These are phyloP conservation scores for Ceraclea dissimilis DNA, from an alignment of 2,888 invertebrate genomes.

Conservation along the genomic window DNA sequence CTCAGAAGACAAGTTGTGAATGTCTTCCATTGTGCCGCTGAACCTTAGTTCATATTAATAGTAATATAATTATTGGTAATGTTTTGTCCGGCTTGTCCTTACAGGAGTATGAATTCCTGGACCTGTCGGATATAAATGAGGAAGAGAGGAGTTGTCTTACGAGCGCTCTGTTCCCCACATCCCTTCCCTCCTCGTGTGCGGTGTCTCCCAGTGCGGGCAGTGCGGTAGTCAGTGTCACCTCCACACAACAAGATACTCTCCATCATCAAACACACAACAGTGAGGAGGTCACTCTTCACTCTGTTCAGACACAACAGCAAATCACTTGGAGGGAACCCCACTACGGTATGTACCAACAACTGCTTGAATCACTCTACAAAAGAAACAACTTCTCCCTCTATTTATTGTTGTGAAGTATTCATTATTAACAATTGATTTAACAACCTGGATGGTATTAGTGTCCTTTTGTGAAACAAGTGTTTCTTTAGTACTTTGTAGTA, in stretches of 20 bases:
- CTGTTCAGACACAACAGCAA: background rate
- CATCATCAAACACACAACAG: background rate
- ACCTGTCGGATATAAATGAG: constrained; percentile 64
- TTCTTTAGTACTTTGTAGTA: too few species aligned
- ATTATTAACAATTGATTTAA: too few species aligned
- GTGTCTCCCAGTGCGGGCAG: constrained; percentile 4
- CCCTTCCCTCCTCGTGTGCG: constrained; percentile 3
- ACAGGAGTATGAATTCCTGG: constrained; percentile 65
- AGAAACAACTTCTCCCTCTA: too few species aligned
- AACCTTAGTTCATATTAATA: too few species aligned
- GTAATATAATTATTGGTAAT: too few species aligned
- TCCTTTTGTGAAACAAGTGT: too few species aligned
- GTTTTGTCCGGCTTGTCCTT: too few species aligned
- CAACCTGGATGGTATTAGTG: too few species aligned
- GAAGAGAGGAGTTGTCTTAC: constrained; percentile 57
- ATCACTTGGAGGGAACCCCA: constrained; percentile 36
- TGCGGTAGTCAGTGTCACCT: background rate
- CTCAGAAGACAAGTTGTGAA: too few species aligned
- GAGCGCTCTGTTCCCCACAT: constrained; percentile 46
- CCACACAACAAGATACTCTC: background rate
- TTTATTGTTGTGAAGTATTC: too few species aligned
- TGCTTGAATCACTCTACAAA: too few species aligned
- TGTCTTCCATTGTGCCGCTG: too few species aligned
- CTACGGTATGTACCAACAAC: constrained; percentile 33
- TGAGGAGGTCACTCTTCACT: background rate